Base-by-base conservation (phyloP, 2,888 invertebrate species). In the Sturmia bella region DNA sequence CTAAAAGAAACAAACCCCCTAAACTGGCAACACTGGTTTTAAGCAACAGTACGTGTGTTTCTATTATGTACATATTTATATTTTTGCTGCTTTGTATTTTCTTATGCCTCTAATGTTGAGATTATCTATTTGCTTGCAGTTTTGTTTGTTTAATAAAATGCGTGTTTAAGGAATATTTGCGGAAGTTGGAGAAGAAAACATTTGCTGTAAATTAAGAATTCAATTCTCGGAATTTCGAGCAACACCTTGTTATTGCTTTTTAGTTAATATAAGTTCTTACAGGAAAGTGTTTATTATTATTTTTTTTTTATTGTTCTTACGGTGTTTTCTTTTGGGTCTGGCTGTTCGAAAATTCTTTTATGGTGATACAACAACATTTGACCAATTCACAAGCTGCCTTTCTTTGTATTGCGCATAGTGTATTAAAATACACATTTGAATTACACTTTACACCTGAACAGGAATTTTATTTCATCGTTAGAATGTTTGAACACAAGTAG, bases 71-170 rank as follows among this genome's bases (percentile, higher is more conserved):
- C 32, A 32, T n/a, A n/a, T n/a, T n/a, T n/a, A n/a, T n/a, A 32
- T 5, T 32, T 43, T 9, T 41, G 41, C 24, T 43, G 19, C 43
- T 11, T 19, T 19, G 43, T 61, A 50, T 27, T 17, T 13, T 17
- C 17, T 32, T 48, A 48, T 48, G 19, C 19, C n/a, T 72, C 59
- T 48, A 76, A 68, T 56, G 21, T 56, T 59, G n/a, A 76, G 80
- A 76, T 76, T 61, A 80, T 76, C 72, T 72, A 13, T 27, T 52
- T 21, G 43, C 50, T 72, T 57, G 45, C 39, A 41, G 43, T 64
- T 59, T 54, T 66, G 32, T 57, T 56, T 45, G 17, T 21, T 63
- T 43, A n/a, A 11, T 64, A 24, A 11, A 32, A 70, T 72, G 70
- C 72, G 59, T 72, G 32, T 54, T 61, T 9, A 56, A 52, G 11